A percentile compares a stretch with the other conserved stretches of the same genome.
phyloP scores from a whole-genome alignment of 37 sponge, comb jelly and placozoan species.

The Crambe crambe region DNA sequence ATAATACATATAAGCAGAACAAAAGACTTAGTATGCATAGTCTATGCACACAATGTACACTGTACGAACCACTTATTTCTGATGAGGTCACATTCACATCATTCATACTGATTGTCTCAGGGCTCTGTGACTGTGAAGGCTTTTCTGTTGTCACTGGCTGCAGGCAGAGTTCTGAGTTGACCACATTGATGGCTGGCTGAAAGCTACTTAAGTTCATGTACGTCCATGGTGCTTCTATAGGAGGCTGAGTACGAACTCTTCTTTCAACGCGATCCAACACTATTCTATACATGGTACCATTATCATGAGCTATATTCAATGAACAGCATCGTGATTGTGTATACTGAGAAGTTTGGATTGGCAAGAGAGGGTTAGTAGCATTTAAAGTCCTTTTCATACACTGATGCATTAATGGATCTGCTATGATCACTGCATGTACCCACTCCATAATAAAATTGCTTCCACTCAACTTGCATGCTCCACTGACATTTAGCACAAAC shows the following conservation, averaged over 20 bases:
- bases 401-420: no score
- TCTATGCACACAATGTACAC: no score
- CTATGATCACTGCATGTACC: background rate
- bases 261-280: background rate
- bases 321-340: background rate
- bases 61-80: no score
- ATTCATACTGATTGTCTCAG: background rate
- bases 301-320: background rate
- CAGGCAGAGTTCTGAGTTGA: background rate
- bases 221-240: constrained; percentile 1
- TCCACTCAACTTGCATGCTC: background rate
- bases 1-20: no score
- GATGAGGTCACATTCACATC: no score
- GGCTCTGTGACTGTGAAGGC: background rate
- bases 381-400: background rate
- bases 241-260: background rate
- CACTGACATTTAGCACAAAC: background rate
- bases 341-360: background rate
- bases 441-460: background rate
- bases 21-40: no score
- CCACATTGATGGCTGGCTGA: background rate
- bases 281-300: background rate
- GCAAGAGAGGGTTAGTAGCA: background rate
- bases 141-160: background rate
- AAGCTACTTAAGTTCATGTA: background rate